A percentile compares a stretch with the other conserved stretches of the same genome.
Conservation (phyloP, 2,797 vertebrate genomes). For the Numenius phaeopus region DNA sequence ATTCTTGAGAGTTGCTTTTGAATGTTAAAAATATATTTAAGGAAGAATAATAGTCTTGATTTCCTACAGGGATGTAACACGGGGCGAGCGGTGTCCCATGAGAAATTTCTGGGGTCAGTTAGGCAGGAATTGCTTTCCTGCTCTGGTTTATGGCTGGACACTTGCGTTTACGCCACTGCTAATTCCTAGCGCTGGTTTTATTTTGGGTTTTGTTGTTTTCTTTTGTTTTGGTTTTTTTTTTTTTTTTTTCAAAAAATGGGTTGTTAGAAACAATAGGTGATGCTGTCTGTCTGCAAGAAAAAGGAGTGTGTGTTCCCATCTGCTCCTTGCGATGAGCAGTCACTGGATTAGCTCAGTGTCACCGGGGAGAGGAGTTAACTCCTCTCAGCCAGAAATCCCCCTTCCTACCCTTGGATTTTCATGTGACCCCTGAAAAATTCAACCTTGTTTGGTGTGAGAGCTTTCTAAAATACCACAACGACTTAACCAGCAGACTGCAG, state of each 20-base stretch:
- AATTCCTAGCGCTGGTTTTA: neutral
- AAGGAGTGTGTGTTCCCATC: neutral
- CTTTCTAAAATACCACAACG: rapidly evolving
- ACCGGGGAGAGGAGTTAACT: rapidly evolving
- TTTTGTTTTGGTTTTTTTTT: neutral
- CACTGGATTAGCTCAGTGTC: neutral
- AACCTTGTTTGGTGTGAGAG: neutral
- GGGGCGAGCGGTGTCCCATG: rapidly evolving
- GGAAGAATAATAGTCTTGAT: neutral
- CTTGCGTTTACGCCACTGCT: rapidly evolving
- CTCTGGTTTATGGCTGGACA: neutral
- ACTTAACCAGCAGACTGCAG: neutral
- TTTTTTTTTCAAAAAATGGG: no score
- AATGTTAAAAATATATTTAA: neutral
- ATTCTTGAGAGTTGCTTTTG: neutral
- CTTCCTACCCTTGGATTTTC: neutral
- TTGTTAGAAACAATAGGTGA: neutral
- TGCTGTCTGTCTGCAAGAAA: neutral
- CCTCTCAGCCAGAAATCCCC: neutral
- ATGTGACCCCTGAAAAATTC: no score
- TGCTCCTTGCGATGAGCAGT: neutral
- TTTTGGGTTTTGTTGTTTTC: neutral
- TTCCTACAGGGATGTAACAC: rapidly evolving
- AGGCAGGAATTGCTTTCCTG: neutral
- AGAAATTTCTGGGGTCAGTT: neutral